Evolutionary conservation across 1,140 invertebrate species (phyloP), one percentile per base, ranked within the genome.

Genomic region (Hypothenemus hampei): DNA sequence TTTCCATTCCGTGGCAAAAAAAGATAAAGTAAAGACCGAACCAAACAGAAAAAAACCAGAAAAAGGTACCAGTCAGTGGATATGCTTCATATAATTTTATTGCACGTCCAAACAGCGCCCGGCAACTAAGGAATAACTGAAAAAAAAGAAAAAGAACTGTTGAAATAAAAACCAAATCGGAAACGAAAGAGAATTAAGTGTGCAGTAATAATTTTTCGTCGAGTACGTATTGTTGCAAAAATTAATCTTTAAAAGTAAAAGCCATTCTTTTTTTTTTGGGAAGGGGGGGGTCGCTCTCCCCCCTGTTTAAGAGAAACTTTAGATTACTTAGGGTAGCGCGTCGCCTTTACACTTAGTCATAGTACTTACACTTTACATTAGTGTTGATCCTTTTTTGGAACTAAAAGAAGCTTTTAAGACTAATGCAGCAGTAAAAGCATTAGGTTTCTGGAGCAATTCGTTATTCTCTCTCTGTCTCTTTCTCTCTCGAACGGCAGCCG

Each of bases 311-410:
- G 24, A 51, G 47, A 51, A 51, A 51, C 48, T 51, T 51, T 51
- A 51, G 48, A 51, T 51, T 51, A 51, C 48, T 51, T 51, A 40
- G 48, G 48, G 48, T 40, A 21, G 48, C 48, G n/a, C n/a, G 48
- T 51, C 48, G 48, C 48, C 37, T 51, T 51, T 41, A 51, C 48
- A 51, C 48, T 51, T 51, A 51, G 48, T 51, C 48, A 51, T 51
- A 51, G 48, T 51, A 51, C 48, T 51, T 51, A 51, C 48, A 51
- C 48, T 51, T 51, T 51, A 51, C 48, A 51, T 51, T 51, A 51
- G 48, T 51, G 48, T 51, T 51, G 48, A 51, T 51, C 48, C 48
- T 51, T 51, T 51, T 51, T 51, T 51, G 48, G 48, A 51, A 51
- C 48, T 51, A 51, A 51, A 51, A 51, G 48, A 51, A 51, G 48